A percentile compares a stretch with the other conserved stretches of the same genome.
Conservation (phyloP, 2,113 vertebrate genomes). For the Telmatochromis brichardi region DNA sequence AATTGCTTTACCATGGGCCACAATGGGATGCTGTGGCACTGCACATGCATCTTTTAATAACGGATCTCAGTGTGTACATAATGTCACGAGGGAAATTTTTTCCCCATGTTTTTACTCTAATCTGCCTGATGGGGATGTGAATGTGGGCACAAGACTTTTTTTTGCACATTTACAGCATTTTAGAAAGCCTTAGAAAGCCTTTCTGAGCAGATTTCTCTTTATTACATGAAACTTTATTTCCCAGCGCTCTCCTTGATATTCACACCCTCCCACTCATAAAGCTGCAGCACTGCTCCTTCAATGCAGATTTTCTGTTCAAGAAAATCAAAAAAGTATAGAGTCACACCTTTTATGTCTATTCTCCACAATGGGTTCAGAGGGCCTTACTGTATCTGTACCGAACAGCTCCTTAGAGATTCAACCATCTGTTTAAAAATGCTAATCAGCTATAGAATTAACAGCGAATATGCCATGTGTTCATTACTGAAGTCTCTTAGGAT, state of each 20-base stretch:
- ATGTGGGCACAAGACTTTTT: background rate
- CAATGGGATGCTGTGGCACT: background rate
- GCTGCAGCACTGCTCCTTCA: background rate
- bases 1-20: background rate
- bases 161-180: background rate
- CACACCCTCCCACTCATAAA: background rate
- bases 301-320: background rate
- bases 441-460: background rate
- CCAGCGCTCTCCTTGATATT: background rate
- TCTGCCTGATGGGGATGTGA: background rate
- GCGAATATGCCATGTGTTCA: background rate
- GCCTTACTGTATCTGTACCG: background rate
- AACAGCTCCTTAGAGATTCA: background rate
- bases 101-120: background rate
- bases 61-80: background rate
- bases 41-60: background rate
- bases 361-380: background rate
- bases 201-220: background rate
- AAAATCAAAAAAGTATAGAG: background rate
- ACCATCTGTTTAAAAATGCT: background rate
- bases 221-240: background rate
- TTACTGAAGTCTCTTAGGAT: background rate
- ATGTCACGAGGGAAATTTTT: background rate
- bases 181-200: background rate
- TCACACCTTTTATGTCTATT: background rate